Base-by-base conservation (phyloP, 2,888 invertebrate genomes). In the Thyatira batis region DNA sequence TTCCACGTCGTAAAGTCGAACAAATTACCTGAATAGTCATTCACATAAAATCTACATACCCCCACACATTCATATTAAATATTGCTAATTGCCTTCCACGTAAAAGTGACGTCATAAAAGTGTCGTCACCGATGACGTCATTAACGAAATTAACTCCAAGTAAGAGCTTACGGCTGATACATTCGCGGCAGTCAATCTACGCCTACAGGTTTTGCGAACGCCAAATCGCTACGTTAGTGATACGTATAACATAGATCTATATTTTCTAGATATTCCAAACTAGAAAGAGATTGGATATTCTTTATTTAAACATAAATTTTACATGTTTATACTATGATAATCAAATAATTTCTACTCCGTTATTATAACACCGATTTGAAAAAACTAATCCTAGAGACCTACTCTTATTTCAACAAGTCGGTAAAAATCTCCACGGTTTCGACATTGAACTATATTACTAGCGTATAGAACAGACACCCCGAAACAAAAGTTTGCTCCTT, bases 61-160 rank as follows among this genome's bases (percentile, higher is more conserved):
- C 27, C 48, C 27, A 48, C 48, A 27, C 28, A 48, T 27, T 27
- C 48, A 48, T n/a, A 17, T 48, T 17, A 27, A 28, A n/a, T 20
- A 48, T 48, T 10, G 27, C 20, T 48, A 48, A 48, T 27, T 48
- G 10, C 27, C 8, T 28, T 48, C 48, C 48, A 20, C 27, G 48
- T 48, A 48, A 27, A 6, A 8, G 48, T 64, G 51, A 54, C 54
- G 51, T n/a, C 27, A 27, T 48, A 48, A 27, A 6, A 8, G 48
- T 64, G 51, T 53, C 54, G 51, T 53, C 58, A 65, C 39, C 45
- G 30, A 55, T 60, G 50, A 56, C 52, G 49, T 63, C 66, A 63
- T 65, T 63, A 66, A 51, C 45, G n/a, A 52, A 63, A 67, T 67
- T 57, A 67, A 54, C 57, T 48, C 49, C 21, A 50, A 45, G 44